Evolutionary conservation across 2,113 vertebrate species (phyloP).

Genomic region (Cariama cristata): DNA sequence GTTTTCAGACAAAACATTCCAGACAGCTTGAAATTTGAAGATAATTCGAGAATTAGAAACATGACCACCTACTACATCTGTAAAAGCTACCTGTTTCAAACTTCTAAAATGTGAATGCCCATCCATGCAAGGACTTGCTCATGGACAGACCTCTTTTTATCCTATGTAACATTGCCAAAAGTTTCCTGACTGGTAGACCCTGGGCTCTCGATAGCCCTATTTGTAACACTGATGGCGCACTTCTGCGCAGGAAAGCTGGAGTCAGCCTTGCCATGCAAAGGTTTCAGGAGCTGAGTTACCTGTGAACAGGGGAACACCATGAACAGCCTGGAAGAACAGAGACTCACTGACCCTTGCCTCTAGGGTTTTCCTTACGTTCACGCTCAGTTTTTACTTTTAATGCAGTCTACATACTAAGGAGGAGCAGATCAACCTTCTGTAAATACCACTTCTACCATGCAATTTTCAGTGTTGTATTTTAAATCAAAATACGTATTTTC

Average conservation of each 20-base stretch:
- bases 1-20: background rate
- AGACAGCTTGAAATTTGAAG: conserved; percentile 30
- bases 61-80: background rate
- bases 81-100: background rate
- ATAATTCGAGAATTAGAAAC: conserved; percentile 23
- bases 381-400: background rate
- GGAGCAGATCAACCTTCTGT: background rate
- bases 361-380: background rate
- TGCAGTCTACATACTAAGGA: background rate
- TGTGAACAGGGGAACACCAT: background rate
- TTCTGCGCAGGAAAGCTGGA: background rate
- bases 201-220: background rate
- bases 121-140: background rate
- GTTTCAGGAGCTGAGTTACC: background rate
- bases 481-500: background rate
- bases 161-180: background rate
- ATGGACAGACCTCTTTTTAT: background rate
- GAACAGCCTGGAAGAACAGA: background rate
- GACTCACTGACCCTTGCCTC: background rate
- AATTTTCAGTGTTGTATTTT: background rate
- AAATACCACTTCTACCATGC: background rate
- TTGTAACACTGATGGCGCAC: background rate
- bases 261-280: background rate
- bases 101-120: background rate
- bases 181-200: background rate